These are phyloP conservation scores for Aporophyla lueneburgensis DNA, from an alignment of 2,888 invertebrate species.

Conservation along the genomic window DNA sequence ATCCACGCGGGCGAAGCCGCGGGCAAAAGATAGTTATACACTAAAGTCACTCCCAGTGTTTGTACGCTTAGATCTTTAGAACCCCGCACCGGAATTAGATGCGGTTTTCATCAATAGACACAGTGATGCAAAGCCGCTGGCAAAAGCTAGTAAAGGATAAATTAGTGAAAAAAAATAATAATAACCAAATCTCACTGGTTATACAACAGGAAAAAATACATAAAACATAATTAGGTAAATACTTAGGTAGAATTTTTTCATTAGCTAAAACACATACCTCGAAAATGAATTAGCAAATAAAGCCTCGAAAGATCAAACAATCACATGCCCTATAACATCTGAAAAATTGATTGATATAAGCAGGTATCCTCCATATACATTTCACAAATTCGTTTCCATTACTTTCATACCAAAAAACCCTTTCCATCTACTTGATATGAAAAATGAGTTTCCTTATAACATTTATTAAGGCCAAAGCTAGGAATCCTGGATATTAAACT, in stretches of 20 bases:
- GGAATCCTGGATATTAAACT: conserved; percentile 44
- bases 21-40: no score
- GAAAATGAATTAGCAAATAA: conserved; percentile 16
- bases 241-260: neutral
- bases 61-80: no score
- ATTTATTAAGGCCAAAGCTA: conserved; percentile 37
- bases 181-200: no score
- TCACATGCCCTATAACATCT: neutral
- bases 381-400: conserved; percentile 51
- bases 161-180: no score
- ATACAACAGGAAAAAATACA: no score
- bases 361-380: conserved; percentile 4
- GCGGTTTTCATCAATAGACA: no score
- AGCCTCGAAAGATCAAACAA: conserved; percentile 16
- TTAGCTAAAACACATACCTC: neutral
- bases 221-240: neutral
- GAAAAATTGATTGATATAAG: conserved; percentile 8
- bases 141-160: no score
- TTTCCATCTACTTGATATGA: conserved; percentile 49
- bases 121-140: no score
- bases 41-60: no score
- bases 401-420: conserved; percentile 44
- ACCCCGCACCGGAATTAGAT: no score
- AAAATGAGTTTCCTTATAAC: conserved; percentile 57
- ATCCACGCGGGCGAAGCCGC: no score